Evolutionary conservation across 2,113 vertebrate genomes (phyloP).

Genomic region (Haemorhous mexicanus): DNA sequence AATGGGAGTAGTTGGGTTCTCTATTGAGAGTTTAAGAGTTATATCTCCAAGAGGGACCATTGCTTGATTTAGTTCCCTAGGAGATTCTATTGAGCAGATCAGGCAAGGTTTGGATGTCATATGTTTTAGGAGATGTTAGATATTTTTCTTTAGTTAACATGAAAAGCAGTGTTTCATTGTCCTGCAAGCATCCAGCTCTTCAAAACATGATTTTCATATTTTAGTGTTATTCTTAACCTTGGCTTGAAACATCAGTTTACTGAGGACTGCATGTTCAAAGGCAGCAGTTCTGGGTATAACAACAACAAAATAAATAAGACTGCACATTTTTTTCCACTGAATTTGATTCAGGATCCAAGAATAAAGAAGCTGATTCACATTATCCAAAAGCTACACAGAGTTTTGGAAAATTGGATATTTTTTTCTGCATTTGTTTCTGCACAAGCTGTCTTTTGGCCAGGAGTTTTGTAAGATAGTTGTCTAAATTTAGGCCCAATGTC

Average conservation of each 20-base stretch:
- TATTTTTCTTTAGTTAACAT: neutral
- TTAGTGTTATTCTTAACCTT: neutral
- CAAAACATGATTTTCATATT: neutral
- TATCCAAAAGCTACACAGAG: slow-evolving; percentile 38
- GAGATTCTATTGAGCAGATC: neutral
- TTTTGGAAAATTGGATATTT: slow-evolving; percentile 40
- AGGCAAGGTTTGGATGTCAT: neutral
- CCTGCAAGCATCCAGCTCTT: neutral
- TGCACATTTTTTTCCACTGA: slow-evolving; percentile 54
- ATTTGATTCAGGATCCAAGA: slow-evolving; percentile 32
- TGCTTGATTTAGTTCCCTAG: neutral
- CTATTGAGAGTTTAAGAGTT: neutral
- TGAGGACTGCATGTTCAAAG: slow-evolving; percentile 40
- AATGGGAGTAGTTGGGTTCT: neutral
- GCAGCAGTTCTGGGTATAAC: neutral
- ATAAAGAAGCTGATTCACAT: slow-evolving; percentile 42
- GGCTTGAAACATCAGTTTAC: neutral
- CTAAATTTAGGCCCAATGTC: slow-evolving; percentile 28
- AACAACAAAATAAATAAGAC: slow-evolving; percentile 34
- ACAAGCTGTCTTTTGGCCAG: neutral
- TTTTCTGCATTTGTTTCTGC: slow-evolving; percentile 20
- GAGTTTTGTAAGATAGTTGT: slow-evolving; percentile 7
- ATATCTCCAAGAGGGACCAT: neutral
- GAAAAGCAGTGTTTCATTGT: neutral
- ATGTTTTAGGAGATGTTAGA: neutral